Conservation (phyloP, 2,113 vertebrate species). For the Gobius niger region DNA sequence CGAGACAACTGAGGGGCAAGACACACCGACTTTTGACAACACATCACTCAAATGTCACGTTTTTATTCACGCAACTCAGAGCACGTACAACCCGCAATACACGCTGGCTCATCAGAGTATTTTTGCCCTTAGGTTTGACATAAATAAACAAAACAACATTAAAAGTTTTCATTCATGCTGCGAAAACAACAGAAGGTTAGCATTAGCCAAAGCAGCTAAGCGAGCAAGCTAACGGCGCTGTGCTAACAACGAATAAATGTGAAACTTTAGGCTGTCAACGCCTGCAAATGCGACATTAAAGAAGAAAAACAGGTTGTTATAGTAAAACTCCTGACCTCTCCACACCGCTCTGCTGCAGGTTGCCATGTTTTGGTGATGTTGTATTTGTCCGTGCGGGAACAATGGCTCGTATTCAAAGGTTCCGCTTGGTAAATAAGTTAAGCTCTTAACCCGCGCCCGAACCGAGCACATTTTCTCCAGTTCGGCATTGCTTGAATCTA, state of each 20-base stretch:
- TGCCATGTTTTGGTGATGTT: slow-evolving; percentile 65
- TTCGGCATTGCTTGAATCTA: no score
- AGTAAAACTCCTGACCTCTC: slow-evolving; percentile 73
- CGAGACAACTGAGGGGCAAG: slow-evolving; percentile 52
- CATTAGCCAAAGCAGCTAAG: background rate
- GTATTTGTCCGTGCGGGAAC: slow-evolving; percentile 44
- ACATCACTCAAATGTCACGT: no score
- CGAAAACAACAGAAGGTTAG: background rate
- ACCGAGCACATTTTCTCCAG: no score
- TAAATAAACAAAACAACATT: no score
- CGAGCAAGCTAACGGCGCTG: background rate
- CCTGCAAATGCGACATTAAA: background rate
- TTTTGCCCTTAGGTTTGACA: no score
- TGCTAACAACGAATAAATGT: background rate
- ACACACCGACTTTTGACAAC: no score
- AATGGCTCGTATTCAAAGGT: background rate
- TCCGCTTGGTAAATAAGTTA: background rate
- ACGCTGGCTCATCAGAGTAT: no score
- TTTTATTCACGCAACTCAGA: no score
- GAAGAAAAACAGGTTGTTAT: background rate
- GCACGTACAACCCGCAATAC: no score
- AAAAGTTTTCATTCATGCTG: background rate
- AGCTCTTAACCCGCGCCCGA: no score
- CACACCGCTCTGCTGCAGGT: slow-evolving; percentile 48
- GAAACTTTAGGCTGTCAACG: no score